Conservation (phyloP, 2,113 vertebrate genomes). For the Aramus guarauna region DNA sequence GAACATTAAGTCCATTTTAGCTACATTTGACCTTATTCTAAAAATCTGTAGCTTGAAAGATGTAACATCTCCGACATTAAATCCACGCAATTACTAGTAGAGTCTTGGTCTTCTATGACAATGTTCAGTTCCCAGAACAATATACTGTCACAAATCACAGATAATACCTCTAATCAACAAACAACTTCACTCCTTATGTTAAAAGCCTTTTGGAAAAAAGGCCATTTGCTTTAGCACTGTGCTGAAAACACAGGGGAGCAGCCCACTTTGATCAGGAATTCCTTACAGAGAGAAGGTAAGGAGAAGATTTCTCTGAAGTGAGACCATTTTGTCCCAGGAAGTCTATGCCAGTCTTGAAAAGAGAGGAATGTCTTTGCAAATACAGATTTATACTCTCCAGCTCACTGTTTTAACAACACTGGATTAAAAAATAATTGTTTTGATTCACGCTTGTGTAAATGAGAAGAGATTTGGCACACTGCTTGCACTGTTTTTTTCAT, state of each 20-base stretch:
- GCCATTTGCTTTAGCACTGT: conserved; percentile 66
- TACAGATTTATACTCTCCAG: neutral
- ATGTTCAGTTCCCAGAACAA: conserved; percentile 45
- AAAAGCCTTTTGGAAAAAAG: conserved; percentile 63
- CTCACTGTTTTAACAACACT: neutral
- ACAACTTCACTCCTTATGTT: conserved; percentile 54
- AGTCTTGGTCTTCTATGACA: conserved; percentile 3
- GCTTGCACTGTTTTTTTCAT: neutral
- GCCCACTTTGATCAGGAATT: conserved; percentile 65
- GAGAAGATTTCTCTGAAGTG: conserved; percentile 37
- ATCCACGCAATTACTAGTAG: neutral
- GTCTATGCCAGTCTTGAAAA: neutral
- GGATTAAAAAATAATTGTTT: neutral
- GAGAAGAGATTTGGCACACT: neutral
- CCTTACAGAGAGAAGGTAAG: conserved; percentile 59
- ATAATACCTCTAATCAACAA: conserved; percentile 50
- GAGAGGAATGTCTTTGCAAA: neutral
- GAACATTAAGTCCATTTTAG: conserved; percentile 26
- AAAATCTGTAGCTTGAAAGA: neutral
- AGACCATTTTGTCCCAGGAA: conserved; percentile 59
- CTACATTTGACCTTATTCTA: conserved; percentile 9
- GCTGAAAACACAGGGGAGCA: conserved; percentile 64
- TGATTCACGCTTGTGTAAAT: neutral
- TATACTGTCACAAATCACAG: conserved; percentile 46
- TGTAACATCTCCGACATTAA: neutral